phyloP scores from a whole-genome alignment of 1,140 invertebrate genomes.

The Neodiprion pinetum region DNA sequence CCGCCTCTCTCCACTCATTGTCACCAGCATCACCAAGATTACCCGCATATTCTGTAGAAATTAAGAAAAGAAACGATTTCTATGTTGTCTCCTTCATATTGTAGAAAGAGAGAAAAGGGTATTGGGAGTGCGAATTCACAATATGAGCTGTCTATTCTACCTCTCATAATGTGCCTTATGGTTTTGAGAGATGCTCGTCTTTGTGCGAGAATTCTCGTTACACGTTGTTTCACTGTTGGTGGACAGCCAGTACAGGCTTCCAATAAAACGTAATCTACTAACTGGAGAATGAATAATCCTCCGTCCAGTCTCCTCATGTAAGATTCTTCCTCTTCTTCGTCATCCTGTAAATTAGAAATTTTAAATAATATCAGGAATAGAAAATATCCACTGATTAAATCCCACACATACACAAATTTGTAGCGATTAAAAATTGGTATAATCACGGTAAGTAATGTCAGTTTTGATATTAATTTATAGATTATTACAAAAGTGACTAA shows the following conservation, averaged over 20 bases:
- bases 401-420: conserved; percentile 15
- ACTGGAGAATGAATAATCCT: conserved; percentile 94
- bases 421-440: conserved; percentile 11
- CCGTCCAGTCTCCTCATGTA: conserved; percentile 90
- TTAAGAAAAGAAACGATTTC: not conserved
- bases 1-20: conserved; percentile 82
- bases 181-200: conserved; percentile 91
- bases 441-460: conserved; percentile 16
- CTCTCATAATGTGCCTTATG: conserved; percentile 94
- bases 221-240: conserved; percentile 83
- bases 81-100: not conserved
- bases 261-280: conserved; percentile 94
- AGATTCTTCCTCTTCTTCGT: conserved; percentile 81
- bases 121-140: conserved; percentile 10
- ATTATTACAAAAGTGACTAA: no score
- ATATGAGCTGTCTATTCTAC: conserved; percentile 52
- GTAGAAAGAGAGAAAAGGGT: conserved; percentile 13
- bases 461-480: not conserved
- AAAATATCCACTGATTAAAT: conserved; percentile 24
- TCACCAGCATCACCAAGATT: conserved; percentile 91
- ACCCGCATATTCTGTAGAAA: conserved; percentile 86
- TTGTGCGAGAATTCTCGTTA: conserved; percentile 88
- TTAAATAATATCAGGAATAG: conserved; percentile 21
- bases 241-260: conserved; percentile 86
- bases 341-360: conserved; percentile 56